phyloP scores from a whole-genome alignment of 2,888 invertebrate species.

The Ormyrus rosae region DNA sequence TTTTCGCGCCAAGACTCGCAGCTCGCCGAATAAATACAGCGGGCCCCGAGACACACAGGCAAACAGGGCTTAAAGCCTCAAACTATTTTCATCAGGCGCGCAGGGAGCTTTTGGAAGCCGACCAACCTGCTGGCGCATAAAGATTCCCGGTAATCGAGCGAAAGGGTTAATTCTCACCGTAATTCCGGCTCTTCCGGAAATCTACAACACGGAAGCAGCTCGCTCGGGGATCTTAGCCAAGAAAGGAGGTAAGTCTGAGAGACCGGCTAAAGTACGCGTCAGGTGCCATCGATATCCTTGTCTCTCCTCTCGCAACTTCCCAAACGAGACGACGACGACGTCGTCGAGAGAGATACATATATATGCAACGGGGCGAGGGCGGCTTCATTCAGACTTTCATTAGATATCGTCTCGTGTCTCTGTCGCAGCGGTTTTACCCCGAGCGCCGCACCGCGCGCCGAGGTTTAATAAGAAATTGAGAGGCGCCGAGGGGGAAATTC shows the following conservation, averaged over 20 bases:
- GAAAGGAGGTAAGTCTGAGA: not conserved
- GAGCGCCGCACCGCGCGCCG: not conserved
- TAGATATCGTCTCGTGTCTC: constrained; percentile 31
- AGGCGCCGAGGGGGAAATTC: constrained; percentile 46
- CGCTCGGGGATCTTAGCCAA: not conserved
- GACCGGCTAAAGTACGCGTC: constrained; percentile 14
- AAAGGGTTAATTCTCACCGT: constrained; percentile 30
- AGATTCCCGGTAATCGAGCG: not conserved
- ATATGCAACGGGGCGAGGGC: not conserved
- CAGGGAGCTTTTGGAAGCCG: constrained; percentile 7
- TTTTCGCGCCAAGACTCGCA: too few species aligned
- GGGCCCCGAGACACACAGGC: too few species aligned
- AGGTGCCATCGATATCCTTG: constrained; percentile 48
- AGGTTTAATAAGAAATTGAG: constrained; percentile 53
- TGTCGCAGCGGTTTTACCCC: constrained; percentile 31
- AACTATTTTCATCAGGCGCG: not conserved
- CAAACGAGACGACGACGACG: constrained; percentile 17
- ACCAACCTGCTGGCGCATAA: constrained; percentile 4
- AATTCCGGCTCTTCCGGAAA: constrained; percentile 11
- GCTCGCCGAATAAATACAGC: too few species aligned
- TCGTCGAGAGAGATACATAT: not conserved
- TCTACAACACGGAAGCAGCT: not conserved
- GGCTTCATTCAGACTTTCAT: constrained; percentile 19
- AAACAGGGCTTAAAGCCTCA: not conserved
- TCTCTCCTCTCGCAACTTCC: constrained; percentile 3